Evolutionary conservation across 2,113 vertebrate genomes (phyloP).

Genomic region (Lethenteron reissneri): DNA sequence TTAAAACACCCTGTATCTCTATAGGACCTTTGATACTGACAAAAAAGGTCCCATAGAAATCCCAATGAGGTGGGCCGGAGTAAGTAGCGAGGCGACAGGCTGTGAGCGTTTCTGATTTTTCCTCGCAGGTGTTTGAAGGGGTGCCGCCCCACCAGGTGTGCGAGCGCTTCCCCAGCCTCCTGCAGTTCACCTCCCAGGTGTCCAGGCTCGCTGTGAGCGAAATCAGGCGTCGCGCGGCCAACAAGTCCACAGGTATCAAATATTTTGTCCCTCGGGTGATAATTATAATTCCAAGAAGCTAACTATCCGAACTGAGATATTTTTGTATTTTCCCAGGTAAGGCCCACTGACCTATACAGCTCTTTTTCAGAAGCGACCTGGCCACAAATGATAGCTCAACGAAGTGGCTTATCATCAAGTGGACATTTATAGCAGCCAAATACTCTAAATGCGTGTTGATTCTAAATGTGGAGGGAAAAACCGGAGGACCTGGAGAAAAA

Average conservation of each 20-base stretch:
- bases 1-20: not conserved
- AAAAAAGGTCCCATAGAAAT: not conserved
- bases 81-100: not conserved
- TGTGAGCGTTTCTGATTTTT: conserved; percentile 8
- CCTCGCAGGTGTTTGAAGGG: conserved; percentile 63
- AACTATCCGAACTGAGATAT: not conserved
- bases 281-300: not conserved
- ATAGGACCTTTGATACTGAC: not conserved
- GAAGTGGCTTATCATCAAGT: not conserved
- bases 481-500: no score
- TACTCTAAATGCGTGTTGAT: no score
- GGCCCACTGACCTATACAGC: not conserved
- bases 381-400: not conserved
- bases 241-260: conserved; percentile 78
- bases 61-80: not conserved
- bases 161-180: conserved; percentile 89
- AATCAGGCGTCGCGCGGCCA: conserved; percentile 79
- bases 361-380: not conserved
- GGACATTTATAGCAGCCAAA: not conserved
- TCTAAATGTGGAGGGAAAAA: no score
- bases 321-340: not conserved
- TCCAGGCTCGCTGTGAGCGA: conserved; percentile 93
- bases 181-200: conserved; percentile 96
- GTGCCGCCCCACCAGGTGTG: conserved; percentile 80
- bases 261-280: not conserved